A percentile compares a stretch with the other conserved stretches of the same genome.
These are phyloP conservation scores for Chromis chromis DNA, from an alignment of 2,797 vertebrate genomes.

Conservation along the genomic window DNA sequence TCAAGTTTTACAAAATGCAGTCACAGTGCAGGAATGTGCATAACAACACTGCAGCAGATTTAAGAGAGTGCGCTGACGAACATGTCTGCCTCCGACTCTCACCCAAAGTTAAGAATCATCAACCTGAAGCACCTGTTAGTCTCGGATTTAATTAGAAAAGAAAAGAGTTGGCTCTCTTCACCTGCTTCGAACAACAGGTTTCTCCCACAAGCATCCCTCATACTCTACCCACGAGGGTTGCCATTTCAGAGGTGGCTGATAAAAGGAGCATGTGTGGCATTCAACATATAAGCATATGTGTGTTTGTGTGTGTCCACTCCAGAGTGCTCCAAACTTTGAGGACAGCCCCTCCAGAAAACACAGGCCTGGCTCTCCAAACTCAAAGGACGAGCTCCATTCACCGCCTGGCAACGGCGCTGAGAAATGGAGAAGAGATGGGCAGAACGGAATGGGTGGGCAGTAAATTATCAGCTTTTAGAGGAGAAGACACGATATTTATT, in stretches of 20 bases:
- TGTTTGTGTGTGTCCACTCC: slow-evolving; percentile 78
- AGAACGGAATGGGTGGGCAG: slow-evolving; percentile 76
- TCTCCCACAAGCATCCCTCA: slow-evolving; percentile 34
- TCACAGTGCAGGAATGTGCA: not conserved
- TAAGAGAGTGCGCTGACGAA: not conserved
- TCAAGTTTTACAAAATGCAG: not conserved
- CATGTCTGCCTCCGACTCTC: slow-evolving; percentile 24
- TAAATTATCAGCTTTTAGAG: slow-evolving; percentile 83
- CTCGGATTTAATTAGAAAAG: slow-evolving; percentile 64
- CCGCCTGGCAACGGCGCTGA: slow-evolving; percentile 78
- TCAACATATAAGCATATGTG: slow-evolving; percentile 68
- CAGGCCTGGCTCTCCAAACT: slow-evolving; percentile 81
- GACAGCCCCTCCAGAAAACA: slow-evolving; percentile 82
- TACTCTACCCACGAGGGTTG: slow-evolving; percentile 39
- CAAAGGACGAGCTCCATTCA: slow-evolving; percentile 80
- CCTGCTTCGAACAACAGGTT: slow-evolving; percentile 48
- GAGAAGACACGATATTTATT: slow-evolving; percentile 83
- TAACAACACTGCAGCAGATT: not conserved
- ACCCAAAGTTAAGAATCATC: slow-evolving; percentile 58
- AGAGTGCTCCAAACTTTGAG: slow-evolving; percentile 85
- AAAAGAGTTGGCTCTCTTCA: slow-evolving; percentile 49
- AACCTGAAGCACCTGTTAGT: slow-evolving; percentile 64
- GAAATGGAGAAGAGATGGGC: slow-evolving; percentile 83
- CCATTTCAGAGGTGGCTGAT: slow-evolving; percentile 63
- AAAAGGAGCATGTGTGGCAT: slow-evolving; percentile 73